phyloP scores from a whole-genome alignment of 2,113 vertebrate genomes.

The chimpanzee (Pan troglodytes) region DNA sequence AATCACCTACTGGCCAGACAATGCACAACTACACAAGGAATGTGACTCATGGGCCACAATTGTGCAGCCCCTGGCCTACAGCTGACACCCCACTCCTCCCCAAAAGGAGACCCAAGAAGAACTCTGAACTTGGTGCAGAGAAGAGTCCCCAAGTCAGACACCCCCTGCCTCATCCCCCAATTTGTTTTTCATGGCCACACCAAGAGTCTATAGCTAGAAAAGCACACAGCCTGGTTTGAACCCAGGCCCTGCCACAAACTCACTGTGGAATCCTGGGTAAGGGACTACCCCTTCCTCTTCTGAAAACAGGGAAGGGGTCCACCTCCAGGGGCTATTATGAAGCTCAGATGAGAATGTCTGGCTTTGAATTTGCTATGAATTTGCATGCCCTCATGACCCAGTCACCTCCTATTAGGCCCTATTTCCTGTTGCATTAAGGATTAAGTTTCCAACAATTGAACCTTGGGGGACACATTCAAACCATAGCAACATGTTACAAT shows the following conservation, averaged over 20 bases:
- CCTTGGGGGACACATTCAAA: not conserved
- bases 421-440: not conserved
- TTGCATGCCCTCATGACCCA: not conserved
- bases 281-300: not conserved
- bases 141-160: not conserved
- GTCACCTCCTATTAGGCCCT: not conserved
- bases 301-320: not conserved
- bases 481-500: not conserved
- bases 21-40: too few species aligned
- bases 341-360: not conserved
- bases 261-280: not conserved
- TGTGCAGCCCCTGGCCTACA: not conserved
- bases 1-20: not conserved
- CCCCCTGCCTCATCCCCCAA: not conserved
- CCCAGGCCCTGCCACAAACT: not conserved
- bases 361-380: not conserved
- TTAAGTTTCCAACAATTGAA: not conserved
- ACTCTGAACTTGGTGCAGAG: not conserved
- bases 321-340: not conserved
- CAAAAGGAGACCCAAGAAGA: not conserved
- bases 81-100: not conserved
- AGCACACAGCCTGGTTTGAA: not conserved
- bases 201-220: not conserved
- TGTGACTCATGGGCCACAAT: accelerated
- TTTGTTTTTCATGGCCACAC: not conserved